Conservation (phyloP, 2,888 invertebrate species). For the Cancer borealis region DNA sequence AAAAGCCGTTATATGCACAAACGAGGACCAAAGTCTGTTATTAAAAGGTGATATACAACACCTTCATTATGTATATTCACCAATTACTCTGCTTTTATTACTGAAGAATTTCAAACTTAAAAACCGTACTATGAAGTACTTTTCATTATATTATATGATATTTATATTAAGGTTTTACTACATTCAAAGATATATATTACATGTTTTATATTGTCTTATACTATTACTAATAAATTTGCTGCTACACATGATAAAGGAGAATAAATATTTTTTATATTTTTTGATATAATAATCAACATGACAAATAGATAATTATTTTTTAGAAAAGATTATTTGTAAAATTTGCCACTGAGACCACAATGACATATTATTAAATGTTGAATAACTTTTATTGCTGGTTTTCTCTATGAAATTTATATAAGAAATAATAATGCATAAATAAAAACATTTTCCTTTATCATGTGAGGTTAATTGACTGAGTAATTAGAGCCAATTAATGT, state of each 20-base stretch:
- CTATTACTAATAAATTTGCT: background rate
- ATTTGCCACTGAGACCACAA: background rate
- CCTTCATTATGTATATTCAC: background rate
- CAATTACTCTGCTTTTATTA: background rate
- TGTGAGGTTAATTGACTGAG: conserved; percentile 23
- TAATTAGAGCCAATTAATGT: background rate
- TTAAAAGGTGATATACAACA: conserved; percentile 42
- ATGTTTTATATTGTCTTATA: background rate
- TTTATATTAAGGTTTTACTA: background rate
- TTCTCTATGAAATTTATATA: background rate
- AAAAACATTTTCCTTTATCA: background rate
- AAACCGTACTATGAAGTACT: conserved; percentile 5
- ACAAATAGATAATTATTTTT: background rate
- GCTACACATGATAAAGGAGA: background rate
- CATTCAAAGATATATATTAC: background rate
- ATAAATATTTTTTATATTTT: background rate
- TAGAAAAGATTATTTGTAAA: background rate
- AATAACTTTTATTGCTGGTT: background rate
- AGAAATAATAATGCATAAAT: background rate
- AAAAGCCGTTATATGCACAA: conserved; percentile 55
- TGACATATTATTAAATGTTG: background rate
- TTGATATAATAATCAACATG: background rate
- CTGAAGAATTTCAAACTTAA: background rate
- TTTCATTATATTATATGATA: background rate
- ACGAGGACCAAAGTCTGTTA: conserved; percentile 55